Conservation (phyloP, 1,140 invertebrate species). For the Zaprionus lachaisei region DNA sequence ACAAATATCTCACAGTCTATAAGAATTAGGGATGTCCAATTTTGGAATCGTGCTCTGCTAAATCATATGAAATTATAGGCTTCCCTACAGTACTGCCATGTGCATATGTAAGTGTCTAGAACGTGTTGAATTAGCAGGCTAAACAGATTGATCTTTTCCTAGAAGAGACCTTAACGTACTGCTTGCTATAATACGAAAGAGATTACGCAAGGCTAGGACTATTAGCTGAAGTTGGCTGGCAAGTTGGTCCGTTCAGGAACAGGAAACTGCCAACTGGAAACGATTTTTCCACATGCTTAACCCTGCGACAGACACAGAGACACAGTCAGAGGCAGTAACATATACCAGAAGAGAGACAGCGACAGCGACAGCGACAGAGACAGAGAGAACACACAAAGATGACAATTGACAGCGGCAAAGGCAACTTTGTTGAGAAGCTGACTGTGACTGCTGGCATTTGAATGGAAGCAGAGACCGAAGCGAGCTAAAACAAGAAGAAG, state of each 20-base stretch:
- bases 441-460: background rate
- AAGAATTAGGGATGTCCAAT: background rate
- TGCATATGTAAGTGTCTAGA: too few species aligned
- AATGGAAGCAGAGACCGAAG: background rate
- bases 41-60: background rate
- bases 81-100: background rate
- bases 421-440: slow-evolving; percentile 7
- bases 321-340: background rate
- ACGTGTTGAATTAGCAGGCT: too few species aligned
- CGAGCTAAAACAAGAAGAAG: background rate
- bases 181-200: background rate
- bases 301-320: slow-evolving; percentile 29
- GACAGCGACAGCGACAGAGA: slow-evolving; percentile 23
- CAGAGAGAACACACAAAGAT: slow-evolving; percentile 43
- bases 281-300: slow-evolving; percentile 80
- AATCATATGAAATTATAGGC: background rate
- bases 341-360: background rate
- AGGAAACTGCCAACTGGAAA: slow-evolving; percentile 80
- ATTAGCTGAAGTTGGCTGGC: background rate
- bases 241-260: slow-evolving; percentile 22
- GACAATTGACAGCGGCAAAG: slow-evolving; percentile 72
- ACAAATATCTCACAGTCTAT: background rate
- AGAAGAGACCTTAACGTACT: background rate
- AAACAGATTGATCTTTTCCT: background rate
- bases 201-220: background rate